Evolutionary conservation across 2,797 vertebrate genomes (phyloP).

Genomic region (Huso huso): DNA sequence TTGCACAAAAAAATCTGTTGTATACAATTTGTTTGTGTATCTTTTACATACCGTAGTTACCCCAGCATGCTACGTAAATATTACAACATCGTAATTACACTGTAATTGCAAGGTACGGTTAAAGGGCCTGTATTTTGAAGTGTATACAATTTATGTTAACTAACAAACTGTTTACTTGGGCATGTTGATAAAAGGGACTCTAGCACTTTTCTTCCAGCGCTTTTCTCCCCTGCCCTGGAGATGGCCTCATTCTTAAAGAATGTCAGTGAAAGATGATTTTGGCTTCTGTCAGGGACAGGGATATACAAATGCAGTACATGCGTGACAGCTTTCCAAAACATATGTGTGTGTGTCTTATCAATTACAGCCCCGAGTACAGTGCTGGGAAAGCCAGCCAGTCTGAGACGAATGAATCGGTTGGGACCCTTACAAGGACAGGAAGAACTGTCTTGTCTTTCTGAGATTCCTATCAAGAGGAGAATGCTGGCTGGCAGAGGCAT

Average conservation of each 20-base stretch:
- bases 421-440: slow-evolving; percentile 15
- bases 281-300: slow-evolving; percentile 3
- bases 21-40: too few relatives aligned
- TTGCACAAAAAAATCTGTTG: too few relatives aligned
- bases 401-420: slow-evolving; percentile 30
- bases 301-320: slow-evolving; percentile 11
- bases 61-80: too few relatives aligned
- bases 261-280: slow-evolving; percentile 2
- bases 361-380: slow-evolving; percentile 14
- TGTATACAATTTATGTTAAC: too few relatives aligned
- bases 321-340: slow-evolving; percentile 1
- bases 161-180: background rate
- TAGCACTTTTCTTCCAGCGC: background rate
- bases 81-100: too few relatives aligned
- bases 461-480: slow-evolving; percentile 20
- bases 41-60: too few relatives aligned
- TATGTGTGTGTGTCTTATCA: slow-evolving; percentile 16
- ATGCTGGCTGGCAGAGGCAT: background rate
- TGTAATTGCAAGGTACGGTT: too few relatives aligned
- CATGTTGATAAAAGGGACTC: background rate
- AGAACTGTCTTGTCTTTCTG: slow-evolving; percentile 23
- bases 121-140: too few relatives aligned
- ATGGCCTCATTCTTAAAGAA: slow-evolving; percentile 7
- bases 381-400: slow-evolving; percentile 5
- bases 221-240: slow-evolving; percentile 6